Base-by-base conservation (phyloP, 1,140 invertebrate genomes). In the Pentalonia nigronervosa region DNA sequence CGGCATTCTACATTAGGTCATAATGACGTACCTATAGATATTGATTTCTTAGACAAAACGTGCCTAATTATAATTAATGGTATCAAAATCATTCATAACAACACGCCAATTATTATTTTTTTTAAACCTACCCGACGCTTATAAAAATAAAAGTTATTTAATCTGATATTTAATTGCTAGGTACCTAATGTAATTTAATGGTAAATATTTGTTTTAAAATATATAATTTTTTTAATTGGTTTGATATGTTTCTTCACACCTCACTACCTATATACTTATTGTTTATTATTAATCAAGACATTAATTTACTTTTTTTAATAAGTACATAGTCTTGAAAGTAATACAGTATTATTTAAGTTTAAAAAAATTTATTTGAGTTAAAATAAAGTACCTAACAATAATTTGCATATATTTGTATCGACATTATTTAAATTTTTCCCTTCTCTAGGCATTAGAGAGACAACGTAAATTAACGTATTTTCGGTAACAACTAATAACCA, bases 391-490 rank as follows among this genome's bases (percentile, higher is more conserved):
- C n/a, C 4, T 41, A 41, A 41, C 41, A 67, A 76, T 76, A 76
- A 76, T 76, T 17, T 67, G 4, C 30, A 67, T n/a, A 11, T 9
- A 67, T 60, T 87, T 34, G 30, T 50, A 48, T 53, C 1, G 1
- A 53, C n/a, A 90, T 60, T 90, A 90, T 60, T 90, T 53, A 1
- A 0, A 21, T 67, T 67, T 23, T 67, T 90, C 47, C 20, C 14
- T 30, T 45, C 36, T 34, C 21, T 56, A 41, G 9, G 4, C 25
- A 60, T 45, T 76, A 76, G 17, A 60, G 6, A 90, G 6, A 90
- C 41, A 90, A 60, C 67, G 25, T 25, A n/a, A 67, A 30, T 45
- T 41, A 90, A 45, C 53, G 14, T 67, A 90, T 90, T 89, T 89
- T 89, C 20, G 34, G 48, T 56, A 89, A 89, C 30, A 45, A n/a